Evolutionary conservation across 2,888 invertebrate species (phyloP), one percentile per base, ranked within the genome.

Genomic region (Oscheius sp.): DNA sequence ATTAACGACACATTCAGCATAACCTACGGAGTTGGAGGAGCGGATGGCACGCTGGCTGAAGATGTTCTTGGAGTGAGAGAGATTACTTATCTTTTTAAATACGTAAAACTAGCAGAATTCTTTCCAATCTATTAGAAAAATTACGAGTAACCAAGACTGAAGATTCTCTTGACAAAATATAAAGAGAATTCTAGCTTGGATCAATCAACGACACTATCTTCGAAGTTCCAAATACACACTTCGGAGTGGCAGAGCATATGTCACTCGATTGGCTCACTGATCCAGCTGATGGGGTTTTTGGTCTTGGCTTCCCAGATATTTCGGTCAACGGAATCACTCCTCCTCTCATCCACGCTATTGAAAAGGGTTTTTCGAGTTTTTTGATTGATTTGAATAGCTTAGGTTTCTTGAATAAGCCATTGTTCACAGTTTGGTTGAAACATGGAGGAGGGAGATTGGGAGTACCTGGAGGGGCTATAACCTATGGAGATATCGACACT

Each of bases 1-100:
- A 96, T 97, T 89, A 96, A 95, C 76, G 95, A 95, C 0, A 89
- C 90, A 69, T 96, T 97, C 88, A 91, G 91, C 65, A 96, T 98
- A 86, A 92, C 91, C 79, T 98, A 98, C 89, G 97, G 96, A 68
- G 92, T 94, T 72, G 98, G 97, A 77, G 71, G 71, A 75, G 90
- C 97, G 71, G 93, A 93, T 66, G 98, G 98, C 63, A 96, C 93
- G 89, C 90, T 97, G 71, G 96, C 96, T 71, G 91, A 92, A 0
- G 98, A 98, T 88, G 90, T 90, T 64, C 92, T 97, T 71, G 90
- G 90, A 68, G 95, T 94, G 88, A 34, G 33, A 4, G 31, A 5
- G 15, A 6, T 0, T 12, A 17, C 37, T 37, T 37, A n/a, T n/a
- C n/a, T n/a, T n/a, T n/a, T n/a, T n/a, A n/a, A n/a, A n/a, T n/a